Conservation (phyloP, 2,113 vertebrate species). For the Aix galericulata region DNA sequence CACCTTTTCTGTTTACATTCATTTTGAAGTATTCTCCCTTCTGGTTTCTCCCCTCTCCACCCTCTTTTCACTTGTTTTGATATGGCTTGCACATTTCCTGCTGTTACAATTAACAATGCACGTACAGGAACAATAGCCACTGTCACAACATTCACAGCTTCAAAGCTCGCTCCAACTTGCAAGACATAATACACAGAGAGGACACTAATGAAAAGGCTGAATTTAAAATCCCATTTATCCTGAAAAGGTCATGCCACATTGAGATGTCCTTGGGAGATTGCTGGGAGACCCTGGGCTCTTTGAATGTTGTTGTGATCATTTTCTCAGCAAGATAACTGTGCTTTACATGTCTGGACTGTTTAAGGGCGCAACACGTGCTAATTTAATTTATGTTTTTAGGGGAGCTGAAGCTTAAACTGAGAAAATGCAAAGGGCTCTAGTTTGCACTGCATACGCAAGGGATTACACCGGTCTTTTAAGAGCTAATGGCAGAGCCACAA, state of each 20-base stretch:
- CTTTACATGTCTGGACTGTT: slow-evolving; percentile 36
- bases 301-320: slow-evolving; percentile 40
- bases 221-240: slow-evolving; percentile 71
- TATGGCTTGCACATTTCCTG: slow-evolving; percentile 28
- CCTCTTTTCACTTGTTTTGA: slow-evolving; percentile 25
- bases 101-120: slow-evolving; percentile 50
- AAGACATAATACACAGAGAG: slow-evolving; percentile 35
- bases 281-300: slow-evolving; percentile 50
- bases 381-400: slow-evolving; percentile 47
- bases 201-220: slow-evolving; percentile 57
- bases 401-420: neutral
- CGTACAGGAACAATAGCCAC: slow-evolving; percentile 26
- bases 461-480: neutral
- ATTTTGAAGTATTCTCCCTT: slow-evolving; percentile 10
- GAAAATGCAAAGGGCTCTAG: neutral
- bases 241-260: slow-evolving; percentile 64
- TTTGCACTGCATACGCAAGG: neutral
- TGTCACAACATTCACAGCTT: slow-evolving; percentile 35
- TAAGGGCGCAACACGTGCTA: slow-evolving; percentile 19
- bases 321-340: slow-evolving; percentile 58
- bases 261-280: slow-evolving; percentile 53
- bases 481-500: neutral
- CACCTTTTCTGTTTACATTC: neutral
- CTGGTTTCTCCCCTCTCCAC: neutral
- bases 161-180: slow-evolving; percentile 51